Percentiles rank a stretch among this genome's conserved stretches.
Evolutionary conservation across 2,888 invertebrate genomes (phyloP).

Genomic region (Hydroisotoma schaefferi): DNA sequence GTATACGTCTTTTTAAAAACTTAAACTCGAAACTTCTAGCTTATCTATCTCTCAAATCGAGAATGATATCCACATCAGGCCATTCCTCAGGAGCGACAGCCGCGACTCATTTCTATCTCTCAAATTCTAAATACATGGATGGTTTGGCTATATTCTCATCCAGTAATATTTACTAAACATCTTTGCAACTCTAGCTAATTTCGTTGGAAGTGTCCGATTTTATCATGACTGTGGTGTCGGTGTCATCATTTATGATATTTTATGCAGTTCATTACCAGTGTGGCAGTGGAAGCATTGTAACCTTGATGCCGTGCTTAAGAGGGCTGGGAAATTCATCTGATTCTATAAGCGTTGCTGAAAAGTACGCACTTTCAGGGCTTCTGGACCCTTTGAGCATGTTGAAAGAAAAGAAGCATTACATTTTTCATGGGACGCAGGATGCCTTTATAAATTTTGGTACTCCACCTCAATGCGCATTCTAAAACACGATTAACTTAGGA

Average conservation of each 20-base stretch:
- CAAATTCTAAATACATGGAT: constrained; percentile 28
- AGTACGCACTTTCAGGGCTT: constrained; percentile 17
- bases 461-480: neutral
- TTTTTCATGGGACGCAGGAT: constrained; percentile 35
- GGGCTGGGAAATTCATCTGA: constrained; percentile 21
- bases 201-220: too few relatives aligned
- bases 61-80: constrained; percentile 30
- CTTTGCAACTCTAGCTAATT: neutral
- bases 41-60: constrained; percentile 15
- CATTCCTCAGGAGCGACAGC: constrained; percentile 34
- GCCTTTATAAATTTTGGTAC: constrained; percentile 30
- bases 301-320: constrained; percentile 23
- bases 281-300: constrained; percentile 31
- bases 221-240: neutral
- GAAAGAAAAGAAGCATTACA: constrained; percentile 22
- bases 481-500: neutral
- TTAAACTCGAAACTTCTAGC: constrained; percentile 8
- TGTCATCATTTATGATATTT: neutral
- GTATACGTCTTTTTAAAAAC: neutral
- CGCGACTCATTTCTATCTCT: constrained; percentile 33
- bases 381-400: constrained; percentile 29
- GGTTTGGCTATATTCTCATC: constrained; percentile 33
- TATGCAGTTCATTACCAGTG: constrained; percentile 38
- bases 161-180: constrained; percentile 19
- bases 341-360: constrained; percentile 22